phyloP scores from a whole-genome alignment of 2,888 invertebrate genomes.

The Noctua fimbriata region DNA sequence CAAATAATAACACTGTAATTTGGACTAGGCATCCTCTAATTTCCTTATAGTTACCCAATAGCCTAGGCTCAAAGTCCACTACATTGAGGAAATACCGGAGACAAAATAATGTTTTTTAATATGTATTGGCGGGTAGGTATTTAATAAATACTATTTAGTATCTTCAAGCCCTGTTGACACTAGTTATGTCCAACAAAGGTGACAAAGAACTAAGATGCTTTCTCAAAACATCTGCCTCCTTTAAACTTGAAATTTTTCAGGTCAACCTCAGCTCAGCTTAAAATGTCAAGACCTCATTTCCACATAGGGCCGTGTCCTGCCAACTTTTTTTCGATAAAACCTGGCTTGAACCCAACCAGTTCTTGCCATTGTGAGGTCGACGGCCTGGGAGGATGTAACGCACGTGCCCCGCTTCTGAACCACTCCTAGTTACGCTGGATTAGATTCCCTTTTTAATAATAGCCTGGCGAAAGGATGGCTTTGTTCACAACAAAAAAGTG shows the following conservation, averaged over 20 bases:
- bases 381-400: constrained; percentile 54
- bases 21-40: neutral
- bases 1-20: constrained; percentile 5
- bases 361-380: constrained; percentile 60
- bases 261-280: neutral
- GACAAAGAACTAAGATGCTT: neutral
- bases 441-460: constrained; percentile 35
- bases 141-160: neutral
- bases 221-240: neutral
- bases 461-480: neutral
- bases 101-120: constrained; percentile 1
- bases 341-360: constrained; percentile 53
- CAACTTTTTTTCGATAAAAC: constrained; percentile 29
- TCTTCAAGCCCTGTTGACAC: neutral
- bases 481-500: neutral
- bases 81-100: constrained; percentile 26
- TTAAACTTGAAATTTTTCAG: neutral
- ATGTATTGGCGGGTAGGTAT: neutral
- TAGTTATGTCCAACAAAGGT: neutral
- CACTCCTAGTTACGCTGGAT: constrained; percentile 41
- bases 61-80: constrained; percentile 33
- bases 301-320: constrained; percentile 33
- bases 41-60: constrained; percentile 26
- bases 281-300: constrained; percentile 26
- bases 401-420: constrained; percentile 58